phyloP scores from a whole-genome alignment of 2,797 vertebrate species.

The Apogon hyalosoma region DNA sequence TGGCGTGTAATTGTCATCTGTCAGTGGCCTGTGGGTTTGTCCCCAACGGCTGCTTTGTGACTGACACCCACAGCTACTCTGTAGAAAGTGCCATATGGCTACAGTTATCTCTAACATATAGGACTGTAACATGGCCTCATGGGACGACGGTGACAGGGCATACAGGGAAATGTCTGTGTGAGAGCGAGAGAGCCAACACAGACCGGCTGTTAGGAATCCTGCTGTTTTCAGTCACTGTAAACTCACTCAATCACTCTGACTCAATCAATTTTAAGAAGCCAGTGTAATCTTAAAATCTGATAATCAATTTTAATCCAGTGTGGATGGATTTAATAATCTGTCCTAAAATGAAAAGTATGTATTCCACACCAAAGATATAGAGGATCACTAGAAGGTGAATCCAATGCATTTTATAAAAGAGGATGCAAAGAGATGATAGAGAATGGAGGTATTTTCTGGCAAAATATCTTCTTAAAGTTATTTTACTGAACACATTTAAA shows the following conservation, averaged over 20 bases:
- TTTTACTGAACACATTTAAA: no score
- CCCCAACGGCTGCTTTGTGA: slow-evolving; percentile 69
- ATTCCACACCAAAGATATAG: no score
- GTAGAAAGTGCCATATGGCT: slow-evolving; percentile 62
- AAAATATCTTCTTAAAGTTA: no score
- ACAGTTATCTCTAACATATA: slow-evolving; percentile 54
- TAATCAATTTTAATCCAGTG: not conserved
- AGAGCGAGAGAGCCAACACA: slow-evolving; percentile 37
- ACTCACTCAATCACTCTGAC: not conserved
- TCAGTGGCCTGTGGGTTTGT: slow-evolving; percentile 57
- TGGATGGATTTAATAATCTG: slow-evolving; percentile 5
- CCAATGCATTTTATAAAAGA: no score
- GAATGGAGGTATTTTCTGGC: no score
- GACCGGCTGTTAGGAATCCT: slow-evolving; percentile 30
- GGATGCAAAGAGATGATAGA: no score
- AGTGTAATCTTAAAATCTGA: not conserved
- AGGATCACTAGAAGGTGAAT: no score
- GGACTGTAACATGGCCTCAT: slow-evolving; percentile 51
- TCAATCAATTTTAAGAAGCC: slow-evolving; percentile 7
- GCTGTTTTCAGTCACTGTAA: slow-evolving; percentile 8
- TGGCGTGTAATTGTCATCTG: slow-evolving; percentile 76
- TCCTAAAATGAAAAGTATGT: slow-evolving; percentile 1
- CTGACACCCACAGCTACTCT: slow-evolving; percentile 63
- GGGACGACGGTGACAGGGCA: slow-evolving; percentile 46
- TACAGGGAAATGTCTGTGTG: slow-evolving; percentile 26